A percentile compares a stretch with the other conserved stretches of the same genome.
Conservation (phyloP, 92 coral and sea anemone species). For the Zoanthus sociatus region DNA sequence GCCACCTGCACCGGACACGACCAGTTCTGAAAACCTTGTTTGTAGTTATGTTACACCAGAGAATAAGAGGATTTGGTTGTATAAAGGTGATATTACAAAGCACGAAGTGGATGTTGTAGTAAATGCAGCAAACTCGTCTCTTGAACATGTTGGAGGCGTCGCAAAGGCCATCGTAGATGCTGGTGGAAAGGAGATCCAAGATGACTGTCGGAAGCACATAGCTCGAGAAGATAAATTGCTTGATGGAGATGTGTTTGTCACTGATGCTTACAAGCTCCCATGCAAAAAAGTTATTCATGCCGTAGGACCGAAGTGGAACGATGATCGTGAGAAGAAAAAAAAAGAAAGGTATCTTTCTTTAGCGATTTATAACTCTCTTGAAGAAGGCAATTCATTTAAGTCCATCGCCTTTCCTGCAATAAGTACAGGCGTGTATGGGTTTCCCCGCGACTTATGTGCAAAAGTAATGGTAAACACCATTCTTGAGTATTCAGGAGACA, state of each 20-base stretch:
- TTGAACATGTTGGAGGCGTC: conserved; percentile 78
- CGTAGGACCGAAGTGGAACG: background rate
- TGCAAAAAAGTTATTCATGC: conserved; percentile 17
- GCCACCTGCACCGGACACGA: background rate
- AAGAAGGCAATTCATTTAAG: conserved; percentile 24
- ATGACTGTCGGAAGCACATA: conserved; percentile 61
- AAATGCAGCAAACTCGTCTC: conserved; percentile 70
- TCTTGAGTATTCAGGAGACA: conserved; percentile 44
- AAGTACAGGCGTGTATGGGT: conserved; percentile 57
- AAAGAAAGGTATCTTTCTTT: conserved; percentile 14
- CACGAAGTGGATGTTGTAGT: conserved; percentile 76
- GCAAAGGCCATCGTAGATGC: conserved; percentile 70
- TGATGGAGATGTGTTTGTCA: conserved; percentile 67
- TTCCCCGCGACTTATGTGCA: conserved; percentile 58
- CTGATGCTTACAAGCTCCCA: conserved; percentile 75
- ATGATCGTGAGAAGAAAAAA: background rate
- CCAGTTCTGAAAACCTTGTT: conserved; percentile 9
- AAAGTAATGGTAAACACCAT: conserved; percentile 47
- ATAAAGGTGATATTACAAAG: conserved; percentile 73
- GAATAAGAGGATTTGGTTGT: conserved; percentile 28
- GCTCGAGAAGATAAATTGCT: conserved; percentile 33
- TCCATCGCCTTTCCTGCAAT: conserved; percentile 69
- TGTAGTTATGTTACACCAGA: conserved; percentile 43
- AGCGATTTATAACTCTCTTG: conserved; percentile 29
- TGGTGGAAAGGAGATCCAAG: conserved; percentile 74